Evolutionary conservation across 1,140 invertebrate genomes (phyloP).

Genomic region (Drosophila pseudoobscura): DNA sequence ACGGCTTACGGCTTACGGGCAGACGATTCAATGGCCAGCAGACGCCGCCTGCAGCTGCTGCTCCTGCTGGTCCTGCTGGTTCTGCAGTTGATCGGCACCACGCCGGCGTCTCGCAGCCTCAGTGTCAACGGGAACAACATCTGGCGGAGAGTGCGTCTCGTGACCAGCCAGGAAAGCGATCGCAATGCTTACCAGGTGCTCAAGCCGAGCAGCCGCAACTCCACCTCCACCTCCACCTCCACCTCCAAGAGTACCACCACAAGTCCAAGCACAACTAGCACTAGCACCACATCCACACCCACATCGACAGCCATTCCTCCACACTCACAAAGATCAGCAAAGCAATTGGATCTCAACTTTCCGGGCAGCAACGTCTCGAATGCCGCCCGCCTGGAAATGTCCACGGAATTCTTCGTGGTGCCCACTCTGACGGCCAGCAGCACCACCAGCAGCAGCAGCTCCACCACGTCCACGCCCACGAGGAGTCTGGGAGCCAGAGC

Average conservation of each 20-base stretch:
- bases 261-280: slow-evolving; percentile 22
- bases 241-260: slow-evolving; percentile 14
- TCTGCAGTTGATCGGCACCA: slow-evolving; percentile 62
- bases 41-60: slow-evolving; percentile 63
- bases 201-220: slow-evolving; percentile 44
- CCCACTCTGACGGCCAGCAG: slow-evolving; percentile 80
- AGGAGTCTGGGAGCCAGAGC: slow-evolving; percentile 63
- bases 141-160: slow-evolving; percentile 68
- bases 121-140: slow-evolving; percentile 66
- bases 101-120: slow-evolving; percentile 61
- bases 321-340: slow-evolving; percentile 36
- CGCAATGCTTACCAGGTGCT: slow-evolving; percentile 68
- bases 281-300: slow-evolving; percentile 24
- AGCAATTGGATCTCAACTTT: slow-evolving; percentile 72
- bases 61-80: slow-evolving; percentile 53
- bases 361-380: slow-evolving; percentile 81
- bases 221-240: slow-evolving; percentile 28
- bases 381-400: slow-evolving; percentile 88
- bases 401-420: slow-evolving; percentile 90
- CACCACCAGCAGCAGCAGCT: slow-evolving; percentile 24
- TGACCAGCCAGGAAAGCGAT: slow-evolving; percentile 64
- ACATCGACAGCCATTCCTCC: slow-evolving; percentile 23
- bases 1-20: slow-evolving; percentile 17
- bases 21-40: slow-evolving; percentile 62
- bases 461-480: slow-evolving; percentile 45